These are phyloP conservation scores for Aphrocallistes beatrix DNA, from an alignment of 37 sponge, comb jelly and placozoan species.

Conservation along the genomic window DNA sequence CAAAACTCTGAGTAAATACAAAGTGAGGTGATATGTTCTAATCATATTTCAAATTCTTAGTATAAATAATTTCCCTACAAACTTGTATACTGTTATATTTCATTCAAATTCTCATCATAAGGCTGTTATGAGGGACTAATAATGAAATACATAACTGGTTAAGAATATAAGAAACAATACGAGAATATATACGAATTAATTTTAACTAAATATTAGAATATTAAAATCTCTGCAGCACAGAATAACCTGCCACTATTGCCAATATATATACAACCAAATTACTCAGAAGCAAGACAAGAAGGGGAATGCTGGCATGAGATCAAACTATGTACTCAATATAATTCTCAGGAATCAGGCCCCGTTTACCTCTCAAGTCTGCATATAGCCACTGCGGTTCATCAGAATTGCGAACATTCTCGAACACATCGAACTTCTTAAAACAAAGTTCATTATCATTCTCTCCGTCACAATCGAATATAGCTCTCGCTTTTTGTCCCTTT, in stretches of 20 bases:
- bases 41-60: too few species aligned
- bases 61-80: too few species aligned
- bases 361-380: neutral
- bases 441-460: conserved; percentile 61
- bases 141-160: neutral
- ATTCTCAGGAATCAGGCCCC: conserved; percentile 15
- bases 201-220: neutral
- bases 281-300: neutral
- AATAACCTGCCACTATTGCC: neutral
- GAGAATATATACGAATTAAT: neutral
- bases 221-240: conserved; percentile 11
- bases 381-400: neutral
- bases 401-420: neutral
- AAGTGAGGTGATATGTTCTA: too few species aligned
- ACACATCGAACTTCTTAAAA: conserved; percentile 40
- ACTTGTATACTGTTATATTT: too few species aligned
- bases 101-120: too few species aligned
- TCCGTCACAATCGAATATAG: conserved; percentile 69
- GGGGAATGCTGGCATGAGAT: neutral
- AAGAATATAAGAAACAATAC: conserved; percentile 5
- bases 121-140: neutral
- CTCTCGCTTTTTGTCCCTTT: conserved; percentile 41
- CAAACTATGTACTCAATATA: conserved; percentile 13
- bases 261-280: neutral
- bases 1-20: too few species aligned